These are phyloP conservation scores for Recurvirostra avosetta DNA, from an alignment of 2,113 vertebrate species.

Conservation along the genomic window DNA sequence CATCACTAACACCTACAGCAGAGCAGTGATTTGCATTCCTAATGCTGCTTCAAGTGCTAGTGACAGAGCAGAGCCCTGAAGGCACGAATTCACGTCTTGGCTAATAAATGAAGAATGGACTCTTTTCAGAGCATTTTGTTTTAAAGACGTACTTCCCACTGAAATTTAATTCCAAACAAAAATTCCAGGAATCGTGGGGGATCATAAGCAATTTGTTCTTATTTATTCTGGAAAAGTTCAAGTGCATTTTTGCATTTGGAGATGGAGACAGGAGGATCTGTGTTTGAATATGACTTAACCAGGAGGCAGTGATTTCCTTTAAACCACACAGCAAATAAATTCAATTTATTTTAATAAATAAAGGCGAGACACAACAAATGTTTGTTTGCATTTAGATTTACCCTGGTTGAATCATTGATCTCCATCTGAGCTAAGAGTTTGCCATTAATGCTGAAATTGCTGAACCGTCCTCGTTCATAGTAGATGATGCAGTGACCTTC, in stretches of 20 bases:
- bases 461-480: slow-evolving; percentile 93
- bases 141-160: not conserved
- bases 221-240: not conserved
- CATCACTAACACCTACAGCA: not conserved
- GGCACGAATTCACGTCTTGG: slow-evolving; percentile 1
- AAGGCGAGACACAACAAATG: not conserved
- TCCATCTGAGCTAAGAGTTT: slow-evolving; percentile 98
- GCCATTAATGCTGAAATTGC: slow-evolving; percentile 98
- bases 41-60: not conserved
- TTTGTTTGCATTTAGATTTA: slow-evolving; percentile 62
- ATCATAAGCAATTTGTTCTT: not conserved
- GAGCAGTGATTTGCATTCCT: not conserved
- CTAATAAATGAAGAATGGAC: slow-evolving; percentile 25
- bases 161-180: not conserved
- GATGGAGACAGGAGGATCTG: not conserved
- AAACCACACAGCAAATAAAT: not conserved
- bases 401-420: slow-evolving; percentile 93
- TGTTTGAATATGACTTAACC: not conserved
- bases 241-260: not conserved
- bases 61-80: slow-evolving; percentile 6
- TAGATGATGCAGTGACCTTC: slow-evolving; percentile 98
- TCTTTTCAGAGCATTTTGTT: slow-evolving; percentile 7
- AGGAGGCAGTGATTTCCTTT: not conserved
- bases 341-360: not conserved
- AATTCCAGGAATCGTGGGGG: not conserved